Conservation (phyloP, 2,113 vertebrate species). For the Pangasianodon gigas region DNA sequence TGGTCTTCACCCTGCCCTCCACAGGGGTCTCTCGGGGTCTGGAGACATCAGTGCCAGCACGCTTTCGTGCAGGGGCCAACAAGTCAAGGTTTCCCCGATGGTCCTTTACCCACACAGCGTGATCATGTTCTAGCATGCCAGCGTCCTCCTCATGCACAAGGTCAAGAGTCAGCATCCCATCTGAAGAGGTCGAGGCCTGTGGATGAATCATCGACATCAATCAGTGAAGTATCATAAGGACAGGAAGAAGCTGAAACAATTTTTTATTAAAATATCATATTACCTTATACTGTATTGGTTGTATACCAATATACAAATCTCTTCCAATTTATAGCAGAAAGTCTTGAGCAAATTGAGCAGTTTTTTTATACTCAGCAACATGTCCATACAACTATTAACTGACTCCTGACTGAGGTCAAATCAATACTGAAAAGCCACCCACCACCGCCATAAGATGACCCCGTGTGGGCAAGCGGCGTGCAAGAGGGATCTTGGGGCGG, state of each 20-base stretch:
- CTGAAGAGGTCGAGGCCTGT: conserved; percentile 89
- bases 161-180: conserved; percentile 91
- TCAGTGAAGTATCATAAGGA: not conserved
- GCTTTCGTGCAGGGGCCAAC: conserved; percentile 68
- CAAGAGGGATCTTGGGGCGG: conserved; percentile 87
- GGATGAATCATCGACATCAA: not conserved
- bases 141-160: conserved; percentile 90
- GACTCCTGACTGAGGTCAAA: conserved; percentile 22
- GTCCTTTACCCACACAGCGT: conserved; percentile 74
- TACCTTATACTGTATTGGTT: not conserved
- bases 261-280: not conserved
- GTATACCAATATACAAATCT: not conserved
- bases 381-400: not conserved
- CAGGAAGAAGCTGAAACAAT: not conserved
- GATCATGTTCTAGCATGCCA: conserved; percentile 70
- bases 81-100: conserved; percentile 80
- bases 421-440: conserved; percentile 44
- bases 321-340: not conserved
- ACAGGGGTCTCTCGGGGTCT: conserved; percentile 55
- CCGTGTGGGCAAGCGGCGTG: conserved; percentile 86
- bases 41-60: conserved; percentile 79
- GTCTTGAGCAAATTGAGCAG: not conserved
- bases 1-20: conserved; percentile 67
- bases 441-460: conserved; percentile 94
- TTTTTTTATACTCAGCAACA: no score